Evolutionary conservation across 92 coral and sea anemone species (phyloP).

Genomic region (Muricea muricata): DNA sequence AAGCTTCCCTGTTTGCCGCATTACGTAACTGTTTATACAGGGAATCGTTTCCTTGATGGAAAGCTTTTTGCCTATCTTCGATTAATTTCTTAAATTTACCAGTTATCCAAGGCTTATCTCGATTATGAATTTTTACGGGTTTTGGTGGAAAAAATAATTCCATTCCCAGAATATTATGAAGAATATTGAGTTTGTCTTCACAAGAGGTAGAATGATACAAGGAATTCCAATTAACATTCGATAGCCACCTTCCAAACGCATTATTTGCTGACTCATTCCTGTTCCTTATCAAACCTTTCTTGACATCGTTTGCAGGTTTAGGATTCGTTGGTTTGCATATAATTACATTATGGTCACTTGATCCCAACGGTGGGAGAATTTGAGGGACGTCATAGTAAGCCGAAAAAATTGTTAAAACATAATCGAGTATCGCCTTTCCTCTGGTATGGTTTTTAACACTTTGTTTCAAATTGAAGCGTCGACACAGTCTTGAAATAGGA

Average conservation of each 20-base stretch:
- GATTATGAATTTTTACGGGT: background rate
- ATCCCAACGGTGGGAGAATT: background rate
- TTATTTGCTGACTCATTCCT: too few relatives aligned
- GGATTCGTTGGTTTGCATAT: background rate
- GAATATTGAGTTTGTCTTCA: background rate
- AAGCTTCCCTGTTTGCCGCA: too few relatives aligned
- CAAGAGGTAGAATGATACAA: slow-evolving; percentile 4
- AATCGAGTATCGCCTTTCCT: slow-evolving; percentile 23
- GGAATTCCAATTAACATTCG: too few relatives aligned
- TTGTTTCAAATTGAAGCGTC: slow-evolving; percentile 30
- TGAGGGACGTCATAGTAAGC: background rate
- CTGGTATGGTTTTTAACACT: slow-evolving; percentile 30
- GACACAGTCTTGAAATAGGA: background rate
- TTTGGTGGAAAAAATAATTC: background rate
- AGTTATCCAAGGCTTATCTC: slow-evolving; percentile 8
- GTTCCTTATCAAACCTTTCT: too few relatives aligned
- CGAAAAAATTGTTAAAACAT: slow-evolving; percentile 16
- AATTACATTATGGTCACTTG: slow-evolving; percentile 13
- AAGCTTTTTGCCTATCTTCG: too few relatives aligned
- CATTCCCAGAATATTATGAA: background rate
- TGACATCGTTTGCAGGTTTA: background rate
- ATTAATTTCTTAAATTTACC: background rate
- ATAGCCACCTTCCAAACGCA: too few relatives aligned
- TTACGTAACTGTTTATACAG: too few relatives aligned
- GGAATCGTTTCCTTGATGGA: too few relatives aligned